A percentile compares a stretch with the other conserved stretches of the same genome.
Conservation (phyloP, 2,888 invertebrate genomes). For the Melipona beecheii region DNA sequence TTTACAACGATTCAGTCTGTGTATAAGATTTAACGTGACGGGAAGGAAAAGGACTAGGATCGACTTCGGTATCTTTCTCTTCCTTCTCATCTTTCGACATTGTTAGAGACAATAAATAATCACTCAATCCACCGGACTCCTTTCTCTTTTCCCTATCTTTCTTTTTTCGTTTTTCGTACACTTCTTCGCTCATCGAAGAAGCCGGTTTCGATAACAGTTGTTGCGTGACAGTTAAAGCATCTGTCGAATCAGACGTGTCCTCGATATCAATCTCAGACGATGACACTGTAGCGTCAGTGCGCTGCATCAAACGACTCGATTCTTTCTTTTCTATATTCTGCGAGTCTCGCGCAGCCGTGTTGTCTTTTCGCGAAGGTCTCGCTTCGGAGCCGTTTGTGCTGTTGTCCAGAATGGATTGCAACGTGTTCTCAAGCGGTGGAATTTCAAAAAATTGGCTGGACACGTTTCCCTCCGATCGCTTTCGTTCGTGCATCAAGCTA, state of each 20-base stretch:
- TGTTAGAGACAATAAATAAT: conserved; percentile 76
- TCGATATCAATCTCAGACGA: conserved; percentile 10
- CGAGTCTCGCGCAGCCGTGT: not conserved
- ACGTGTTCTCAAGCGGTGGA: conserved; percentile 72
- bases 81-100: conserved; percentile 55
- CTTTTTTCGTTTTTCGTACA: conserved; percentile 11
- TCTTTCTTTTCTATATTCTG: not conserved
- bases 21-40: conserved; percentile 55
- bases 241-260: conserved; percentile 1
- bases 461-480: conserved; percentile 25
- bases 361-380: not conserved
- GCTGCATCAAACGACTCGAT: conserved; percentile 5
- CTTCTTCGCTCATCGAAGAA: not conserved
- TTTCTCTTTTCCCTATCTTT: conserved; percentile 21
- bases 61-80: conserved; percentile 43
- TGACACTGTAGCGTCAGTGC: not conserved
- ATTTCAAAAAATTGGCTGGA: conserved; percentile 33
- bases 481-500: conserved; percentile 61
- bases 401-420: conserved; percentile 74
- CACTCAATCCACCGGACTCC: conserved; percentile 73
- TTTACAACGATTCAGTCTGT: conserved; percentile 73
- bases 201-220: conserved; percentile 39
- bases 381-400: conserved; percentile 51
- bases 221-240: conserved; percentile 36
- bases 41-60: conserved; percentile 40